A percentile compares a stretch with the other conserved stretches of the same genome.
Evolutionary conservation across 2,888 invertebrate species (phyloP).

Genomic region (Cataglyphis livida): DNA sequence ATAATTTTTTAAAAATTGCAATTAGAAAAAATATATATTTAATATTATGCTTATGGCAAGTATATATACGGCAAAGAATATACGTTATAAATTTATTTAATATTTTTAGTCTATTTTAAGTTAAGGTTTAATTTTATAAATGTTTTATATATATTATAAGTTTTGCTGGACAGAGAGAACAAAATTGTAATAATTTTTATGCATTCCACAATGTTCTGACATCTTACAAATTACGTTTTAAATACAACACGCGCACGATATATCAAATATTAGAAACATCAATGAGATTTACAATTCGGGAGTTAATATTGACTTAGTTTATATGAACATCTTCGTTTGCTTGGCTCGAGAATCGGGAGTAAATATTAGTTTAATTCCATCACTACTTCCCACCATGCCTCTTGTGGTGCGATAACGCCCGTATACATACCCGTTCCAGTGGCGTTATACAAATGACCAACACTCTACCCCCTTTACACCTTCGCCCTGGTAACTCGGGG

Average conservation of each 20-base stretch:
- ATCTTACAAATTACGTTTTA: background rate
- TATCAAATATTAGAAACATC: background rate
- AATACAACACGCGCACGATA: background rate
- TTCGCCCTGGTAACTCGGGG: slow-evolving; percentile 11
- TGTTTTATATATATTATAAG: background rate
- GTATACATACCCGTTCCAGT: slow-evolving; percentile 67
- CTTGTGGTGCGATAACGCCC: slow-evolving; percentile 70
- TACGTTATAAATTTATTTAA: slow-evolving; percentile 1
- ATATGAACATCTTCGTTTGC: slow-evolving; percentile 44
- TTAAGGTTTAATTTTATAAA: background rate
- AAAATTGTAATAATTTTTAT: background rate
- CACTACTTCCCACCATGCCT: slow-evolving; percentile 12
- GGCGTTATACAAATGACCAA: slow-evolving; percentile 78
- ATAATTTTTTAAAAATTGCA: background rate
- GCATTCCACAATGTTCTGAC: background rate
- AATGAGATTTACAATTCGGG: slow-evolving; percentile 23
- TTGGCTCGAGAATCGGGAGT: slow-evolving; percentile 41
- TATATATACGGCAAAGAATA: background rate
- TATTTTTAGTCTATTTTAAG: background rate
- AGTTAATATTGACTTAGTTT: slow-evolving; percentile 50
- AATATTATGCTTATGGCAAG: background rate
- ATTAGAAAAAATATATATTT: background rate
- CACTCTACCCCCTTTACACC: slow-evolving; percentile 58
- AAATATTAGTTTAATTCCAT: slow-evolving; percentile 52
- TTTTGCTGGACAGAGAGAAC: background rate